These are phyloP conservation scores for Agrenia bidenticulata DNA, from an alignment of 2,888 invertebrate genomes.

Conservation along the genomic window DNA sequence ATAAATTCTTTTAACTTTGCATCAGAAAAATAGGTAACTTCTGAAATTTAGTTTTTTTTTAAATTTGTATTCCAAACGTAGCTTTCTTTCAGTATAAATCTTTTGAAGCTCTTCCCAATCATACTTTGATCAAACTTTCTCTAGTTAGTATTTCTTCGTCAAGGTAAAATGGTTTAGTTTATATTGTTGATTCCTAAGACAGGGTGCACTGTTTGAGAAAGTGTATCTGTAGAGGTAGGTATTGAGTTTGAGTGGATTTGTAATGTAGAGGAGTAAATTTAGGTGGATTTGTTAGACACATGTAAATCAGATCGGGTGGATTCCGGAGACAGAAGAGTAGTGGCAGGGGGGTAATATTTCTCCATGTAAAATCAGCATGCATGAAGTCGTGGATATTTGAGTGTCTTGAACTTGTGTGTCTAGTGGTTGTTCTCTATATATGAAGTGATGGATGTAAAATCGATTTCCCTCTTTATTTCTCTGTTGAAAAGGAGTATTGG, in stretches of 20 bases:
- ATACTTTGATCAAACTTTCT: no score
- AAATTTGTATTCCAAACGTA: no score
- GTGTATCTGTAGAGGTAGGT: no score
- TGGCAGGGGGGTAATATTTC: slow-evolving; percentile 17
- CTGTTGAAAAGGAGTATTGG: slow-evolving; percentile 40
- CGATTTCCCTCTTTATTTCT: slow-evolving; percentile 14
- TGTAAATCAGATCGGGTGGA: slow-evolving; percentile 13
- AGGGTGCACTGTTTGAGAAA: no score
- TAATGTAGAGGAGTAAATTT: slow-evolving; percentile 7
- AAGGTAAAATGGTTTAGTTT: no score
- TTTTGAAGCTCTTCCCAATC: no score
- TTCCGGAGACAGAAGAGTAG: background rate
- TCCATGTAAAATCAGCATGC: slow-evolving; percentile 3
- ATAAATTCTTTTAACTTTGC: no score
- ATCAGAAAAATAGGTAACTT: no score
- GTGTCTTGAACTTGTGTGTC: slow-evolving; percentile 10
- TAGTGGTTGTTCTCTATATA: slow-evolving; percentile 1
- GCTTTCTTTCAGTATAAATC: no score
- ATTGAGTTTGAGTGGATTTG: slow-evolving; percentile 16
- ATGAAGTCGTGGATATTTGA: slow-evolving; percentile 8
- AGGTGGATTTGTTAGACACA: slow-evolving; percentile 17
- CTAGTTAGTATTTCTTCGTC: no score
- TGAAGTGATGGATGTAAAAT: slow-evolving; percentile 30
- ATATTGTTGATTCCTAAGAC: background rate
- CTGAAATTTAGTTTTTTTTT: no score